Evolutionary conservation across 2,113 vertebrate genomes (phyloP), one percentile per base, ranked within the genome.

Genomic region (Callipepla californica): DNA sequence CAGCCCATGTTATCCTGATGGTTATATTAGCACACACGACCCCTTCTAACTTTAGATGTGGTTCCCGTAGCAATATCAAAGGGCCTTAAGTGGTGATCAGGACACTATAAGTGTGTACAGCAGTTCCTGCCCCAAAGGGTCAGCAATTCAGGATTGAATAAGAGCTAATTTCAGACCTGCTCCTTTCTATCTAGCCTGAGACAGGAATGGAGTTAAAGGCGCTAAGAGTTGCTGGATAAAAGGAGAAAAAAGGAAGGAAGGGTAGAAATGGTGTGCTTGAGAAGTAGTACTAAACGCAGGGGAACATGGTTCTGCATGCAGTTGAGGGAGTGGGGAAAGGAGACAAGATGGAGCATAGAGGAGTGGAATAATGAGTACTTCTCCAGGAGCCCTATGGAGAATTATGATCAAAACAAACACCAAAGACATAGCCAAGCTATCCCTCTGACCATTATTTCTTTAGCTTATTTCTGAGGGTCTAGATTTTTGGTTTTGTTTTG

Each of bases 31-130:
- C 73, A 48, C 62, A 78, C 11, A 34, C 75, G 87, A 91, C 73
- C 82, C 66, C 40, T 91, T 55, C 76, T 86, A 62, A 28, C 82
- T 90, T 80, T 36, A 63, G 34, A 55, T 23, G 19, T 74, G 68
- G 76, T 83, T 92, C 80, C 85, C 88, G 57, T 76, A 90, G 74
- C 88, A 89, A 69, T 90, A 92, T 65, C 90, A 69, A 86, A 94
- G 84, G 69, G 20, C 28, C 17, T 87, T 93, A 90, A 90, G 48
- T 42, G 69, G 69, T 66, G 80, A 89, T 65, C 1, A 5, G 83
- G 74, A 86, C 0, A 0, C 61, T 45, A 0, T 61, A 89, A 90
- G 44, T 2, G 0, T 36, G 44, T 79, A 59, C 40, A 94, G 48
- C 69, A 40, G 44, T 79, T 61, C 30, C 51, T 83, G 85, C 79